A percentile compares a stretch with the other conserved stretches of the same genome.
These are phyloP conservation scores for Philopotamus ludificatus DNA, from an alignment of 1,140 invertebrate genomes.

Conservation along the genomic window DNA sequence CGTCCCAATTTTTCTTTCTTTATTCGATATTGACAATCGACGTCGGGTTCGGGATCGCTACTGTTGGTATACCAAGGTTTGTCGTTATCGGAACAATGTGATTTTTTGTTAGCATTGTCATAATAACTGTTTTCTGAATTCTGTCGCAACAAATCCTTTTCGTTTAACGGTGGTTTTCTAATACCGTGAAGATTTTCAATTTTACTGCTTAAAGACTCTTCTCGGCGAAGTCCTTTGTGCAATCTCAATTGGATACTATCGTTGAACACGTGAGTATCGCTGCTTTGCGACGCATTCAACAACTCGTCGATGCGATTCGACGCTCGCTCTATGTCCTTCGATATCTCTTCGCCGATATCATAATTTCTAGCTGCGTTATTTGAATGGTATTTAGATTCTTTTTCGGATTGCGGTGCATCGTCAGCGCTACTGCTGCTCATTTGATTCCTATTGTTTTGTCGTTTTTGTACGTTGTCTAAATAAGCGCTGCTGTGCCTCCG, in stretches of 20 bases:
- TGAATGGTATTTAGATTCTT: constrained; percentile 51
- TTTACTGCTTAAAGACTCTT: constrained; percentile 52
- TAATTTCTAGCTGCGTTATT: constrained; percentile 49
- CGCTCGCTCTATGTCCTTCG: constrained; percentile 56
- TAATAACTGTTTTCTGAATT: constrained; percentile 50
- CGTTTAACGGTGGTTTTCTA: constrained; percentile 44
- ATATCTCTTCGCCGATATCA: constrained; percentile 57
- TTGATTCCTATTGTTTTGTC: constrained; percentile 45
- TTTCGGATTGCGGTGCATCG: constrained; percentile 46
- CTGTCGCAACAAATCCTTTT: constrained; percentile 5
- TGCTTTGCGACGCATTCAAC: constrained; percentile 46
- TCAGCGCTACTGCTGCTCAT: constrained; percentile 56
- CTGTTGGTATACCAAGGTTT: constrained; percentile 56
- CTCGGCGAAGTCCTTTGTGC: constrained; percentile 44
- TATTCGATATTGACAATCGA: constrained; percentile 49
- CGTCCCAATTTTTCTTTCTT: constrained; percentile 42
- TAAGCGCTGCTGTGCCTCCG: constrained; percentile 57
- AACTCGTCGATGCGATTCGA: constrained; percentile 59
- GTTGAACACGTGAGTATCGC: neutral
- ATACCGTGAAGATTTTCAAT: constrained; percentile 54
- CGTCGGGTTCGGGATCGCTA: constrained; percentile 54
- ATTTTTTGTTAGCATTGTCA: constrained; percentile 51
- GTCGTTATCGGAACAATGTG: constrained; percentile 48
- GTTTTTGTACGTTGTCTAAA: constrained; percentile 53
- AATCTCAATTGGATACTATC: constrained; percentile 10